A percentile compares a stretch with the other conserved stretches of the same genome.
Conservation (phyloP, 2,113 vertebrate species). For the Oriolus oriolus region DNA sequence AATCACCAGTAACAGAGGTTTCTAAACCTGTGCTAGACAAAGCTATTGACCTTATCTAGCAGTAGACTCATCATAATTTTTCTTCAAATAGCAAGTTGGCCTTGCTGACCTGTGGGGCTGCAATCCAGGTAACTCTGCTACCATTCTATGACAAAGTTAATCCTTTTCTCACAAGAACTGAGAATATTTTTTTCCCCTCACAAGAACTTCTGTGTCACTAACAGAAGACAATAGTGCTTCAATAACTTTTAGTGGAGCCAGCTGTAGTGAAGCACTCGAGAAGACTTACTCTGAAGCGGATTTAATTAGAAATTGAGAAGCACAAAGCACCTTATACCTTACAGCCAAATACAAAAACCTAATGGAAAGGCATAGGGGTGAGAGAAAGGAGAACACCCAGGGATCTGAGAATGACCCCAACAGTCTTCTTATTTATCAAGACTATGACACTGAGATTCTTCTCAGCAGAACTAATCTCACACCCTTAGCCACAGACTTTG, state of each 20-base stretch:
- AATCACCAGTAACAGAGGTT: background rate
- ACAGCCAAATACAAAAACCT: background rate
- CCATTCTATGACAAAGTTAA: background rate
- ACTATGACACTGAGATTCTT: background rate
- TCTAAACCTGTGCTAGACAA: background rate
- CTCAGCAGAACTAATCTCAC: background rate
- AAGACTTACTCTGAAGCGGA: background rate
- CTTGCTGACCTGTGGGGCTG: background rate
- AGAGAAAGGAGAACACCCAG: background rate
- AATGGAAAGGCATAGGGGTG: background rate
- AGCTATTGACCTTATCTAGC: background rate
- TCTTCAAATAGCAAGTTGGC: background rate
- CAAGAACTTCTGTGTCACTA: background rate
- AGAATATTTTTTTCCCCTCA: background rate
- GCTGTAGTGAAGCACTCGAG: background rate
- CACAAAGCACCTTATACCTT: background rate
- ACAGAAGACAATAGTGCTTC: background rate
- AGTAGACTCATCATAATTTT: background rate
- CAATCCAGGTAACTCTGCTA: background rate
- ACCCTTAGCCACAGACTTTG: background rate
- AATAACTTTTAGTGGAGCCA: background rate
- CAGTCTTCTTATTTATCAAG: background rate
- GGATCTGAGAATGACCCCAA: background rate
- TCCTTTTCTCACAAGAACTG: background rate
- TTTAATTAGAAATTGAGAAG: background rate